Percentiles rank a stretch among this genome's conserved stretches.
phyloP scores from a whole-genome alignment of 2,797 vertebrate species.

The Sebastes minor region DNA sequence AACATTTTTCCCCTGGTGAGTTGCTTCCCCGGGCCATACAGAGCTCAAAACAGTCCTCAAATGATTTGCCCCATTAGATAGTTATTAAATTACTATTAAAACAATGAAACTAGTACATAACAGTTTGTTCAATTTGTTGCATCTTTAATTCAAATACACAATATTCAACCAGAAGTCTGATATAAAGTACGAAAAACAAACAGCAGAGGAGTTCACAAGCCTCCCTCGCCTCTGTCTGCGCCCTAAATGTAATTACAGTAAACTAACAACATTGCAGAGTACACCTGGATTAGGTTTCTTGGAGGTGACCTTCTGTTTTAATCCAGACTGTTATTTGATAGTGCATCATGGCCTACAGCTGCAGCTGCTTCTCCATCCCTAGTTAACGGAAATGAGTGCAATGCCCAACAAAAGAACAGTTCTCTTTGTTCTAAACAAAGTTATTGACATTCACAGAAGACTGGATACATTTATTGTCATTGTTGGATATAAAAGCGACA shows the following conservation, averaged over 20 bases:
- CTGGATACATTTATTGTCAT: conserved; percentile 1
- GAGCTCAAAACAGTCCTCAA: accelerated
- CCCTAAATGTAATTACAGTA: not conserved
- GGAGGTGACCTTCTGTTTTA: conserved; percentile 47
- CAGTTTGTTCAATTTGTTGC: not conserved
- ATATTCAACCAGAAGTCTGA: not conserved
- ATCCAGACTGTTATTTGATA: conserved; percentile 36
- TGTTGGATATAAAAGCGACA: not conserved
- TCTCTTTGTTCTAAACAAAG: not conserved
- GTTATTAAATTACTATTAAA: not conserved
- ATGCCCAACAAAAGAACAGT: not conserved
- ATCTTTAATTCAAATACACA: not conserved
- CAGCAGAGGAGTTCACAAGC: not conserved
- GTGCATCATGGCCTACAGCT: conserved; percentile 7
- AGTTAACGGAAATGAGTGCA: not conserved
- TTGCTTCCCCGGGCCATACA: not conserved
- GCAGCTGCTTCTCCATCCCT: conserved; percentile 20
- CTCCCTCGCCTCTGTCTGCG: not conserved
- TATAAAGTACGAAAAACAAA: not conserved
- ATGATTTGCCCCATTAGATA: not conserved
- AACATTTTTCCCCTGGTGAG: not conserved
- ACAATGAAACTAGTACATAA: not conserved
- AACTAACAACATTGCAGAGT: not conserved
- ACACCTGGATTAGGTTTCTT: not conserved
- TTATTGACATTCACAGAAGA: not conserved